These are phyloP conservation scores for Bubo blakistoni DNA, from an alignment of 2,113 vertebrate genomes.

Conservation along the genomic window DNA sequence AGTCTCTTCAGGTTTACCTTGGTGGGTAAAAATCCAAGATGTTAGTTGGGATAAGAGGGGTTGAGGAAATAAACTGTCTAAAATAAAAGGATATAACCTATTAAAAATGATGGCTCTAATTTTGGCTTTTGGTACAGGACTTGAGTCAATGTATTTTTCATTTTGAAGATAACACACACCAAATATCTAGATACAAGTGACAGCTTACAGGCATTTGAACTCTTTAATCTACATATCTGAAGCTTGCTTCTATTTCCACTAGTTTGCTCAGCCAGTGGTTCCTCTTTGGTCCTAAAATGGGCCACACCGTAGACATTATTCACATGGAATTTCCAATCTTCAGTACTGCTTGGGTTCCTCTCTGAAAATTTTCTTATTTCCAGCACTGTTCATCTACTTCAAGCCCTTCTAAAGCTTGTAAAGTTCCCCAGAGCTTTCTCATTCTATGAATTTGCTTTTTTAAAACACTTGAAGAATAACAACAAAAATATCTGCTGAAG, in stretches of 20 bases:
- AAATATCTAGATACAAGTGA: not conserved
- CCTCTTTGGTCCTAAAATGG: not conserved
- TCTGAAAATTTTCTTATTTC: not conserved
- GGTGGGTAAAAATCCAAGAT: not conserved
- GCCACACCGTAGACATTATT: not conserved
- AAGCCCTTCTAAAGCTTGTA: not conserved
- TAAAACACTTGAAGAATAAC: not conserved
- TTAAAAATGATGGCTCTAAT: not conserved
- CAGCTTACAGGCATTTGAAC: not conserved
- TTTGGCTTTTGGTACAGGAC: not conserved
- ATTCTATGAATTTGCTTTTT: not conserved
- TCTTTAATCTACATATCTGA: not conserved
- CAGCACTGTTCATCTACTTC: not conserved
- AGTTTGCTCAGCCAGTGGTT: not conserved
- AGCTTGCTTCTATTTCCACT: not conserved
- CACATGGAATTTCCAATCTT: not conserved
- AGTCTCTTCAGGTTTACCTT: not conserved
- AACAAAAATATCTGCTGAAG: not conserved
- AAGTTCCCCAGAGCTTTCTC: not conserved
- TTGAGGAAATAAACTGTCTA: not conserved
- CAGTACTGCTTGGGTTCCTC: not conserved
- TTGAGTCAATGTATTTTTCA: not conserved
- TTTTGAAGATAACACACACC: not conserved
- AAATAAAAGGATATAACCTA: not conserved
- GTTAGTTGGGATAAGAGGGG: not conserved